Evolutionary conservation across 2,797 vertebrate genomes (phyloP).

Genomic region (Pipistrellus pipistrellus): DNA sequence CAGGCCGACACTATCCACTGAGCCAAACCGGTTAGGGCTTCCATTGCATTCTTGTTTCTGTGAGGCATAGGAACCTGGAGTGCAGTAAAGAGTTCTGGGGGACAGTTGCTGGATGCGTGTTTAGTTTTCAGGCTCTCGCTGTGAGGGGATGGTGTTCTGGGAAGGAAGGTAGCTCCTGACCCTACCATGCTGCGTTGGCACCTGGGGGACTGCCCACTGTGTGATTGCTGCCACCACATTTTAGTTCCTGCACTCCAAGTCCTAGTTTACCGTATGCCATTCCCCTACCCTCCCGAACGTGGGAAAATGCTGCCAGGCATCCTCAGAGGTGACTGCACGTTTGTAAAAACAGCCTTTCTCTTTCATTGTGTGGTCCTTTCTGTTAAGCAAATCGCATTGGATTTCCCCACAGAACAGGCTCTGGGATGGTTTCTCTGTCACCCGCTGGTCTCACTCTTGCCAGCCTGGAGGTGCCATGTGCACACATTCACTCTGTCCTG

Average conservation of each 20-base stretch:
- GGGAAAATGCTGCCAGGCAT: background rate
- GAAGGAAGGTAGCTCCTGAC: background rate
- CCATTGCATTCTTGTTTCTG: background rate
- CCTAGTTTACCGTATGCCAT: background rate
- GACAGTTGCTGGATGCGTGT: background rate
- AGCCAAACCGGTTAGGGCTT: background rate
- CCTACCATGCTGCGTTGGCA: rapidly evolving
- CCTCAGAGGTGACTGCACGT: background rate
- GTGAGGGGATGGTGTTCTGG: background rate
- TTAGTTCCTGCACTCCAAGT: background rate
- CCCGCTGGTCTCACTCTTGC: background rate
- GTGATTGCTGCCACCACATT: background rate
- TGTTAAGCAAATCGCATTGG: background rate
- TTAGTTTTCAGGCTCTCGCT: background rate
- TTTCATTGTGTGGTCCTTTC: background rate
- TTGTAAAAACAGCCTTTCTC: conserved; percentile 26
- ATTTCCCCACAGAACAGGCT: background rate
- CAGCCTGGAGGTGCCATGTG: background rate
- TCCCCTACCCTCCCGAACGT: background rate
- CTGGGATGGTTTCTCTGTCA: background rate
- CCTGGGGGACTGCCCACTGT: background rate
- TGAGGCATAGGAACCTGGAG: background rate
- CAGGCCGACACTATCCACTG: too few relatives aligned
- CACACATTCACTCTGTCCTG: background rate
- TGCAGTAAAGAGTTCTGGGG: background rate